Conservation (phyloP, 2,888 invertebrate genomes). For the Synergus itoensis region DNA sequence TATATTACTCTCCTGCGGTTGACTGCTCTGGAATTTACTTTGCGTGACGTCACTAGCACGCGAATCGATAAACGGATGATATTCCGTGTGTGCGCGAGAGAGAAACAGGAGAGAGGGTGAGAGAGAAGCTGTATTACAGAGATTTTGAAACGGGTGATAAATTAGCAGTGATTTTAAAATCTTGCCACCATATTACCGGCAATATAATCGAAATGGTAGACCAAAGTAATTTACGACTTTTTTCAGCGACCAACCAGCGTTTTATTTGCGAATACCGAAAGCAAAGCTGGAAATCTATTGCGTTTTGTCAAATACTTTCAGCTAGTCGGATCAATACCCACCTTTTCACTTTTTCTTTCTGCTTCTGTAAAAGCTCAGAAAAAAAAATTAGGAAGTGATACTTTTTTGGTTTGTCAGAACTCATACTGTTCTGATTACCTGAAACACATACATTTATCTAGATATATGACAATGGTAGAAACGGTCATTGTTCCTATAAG, state of each 20-base stretch:
- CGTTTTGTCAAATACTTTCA: constrained; percentile 27
- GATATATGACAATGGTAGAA: not conserved
- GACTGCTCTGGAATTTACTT: constrained; percentile 50
- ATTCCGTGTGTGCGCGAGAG: constrained; percentile 26
- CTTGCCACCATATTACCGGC: constrained; percentile 23
- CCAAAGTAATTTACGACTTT: constrained; percentile 35
- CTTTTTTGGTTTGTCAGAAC: not conserved
- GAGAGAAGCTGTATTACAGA: constrained; percentile 19
- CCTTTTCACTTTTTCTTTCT: constrained; percentile 30
- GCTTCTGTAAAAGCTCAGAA: constrained; percentile 37
- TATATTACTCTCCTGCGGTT: constrained; percentile 47
- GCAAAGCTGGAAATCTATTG: constrained; percentile 35
- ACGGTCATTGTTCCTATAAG: not conserved
- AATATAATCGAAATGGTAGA: not conserved
- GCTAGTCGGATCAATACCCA: constrained; percentile 35
- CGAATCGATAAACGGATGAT: constrained; percentile 27
- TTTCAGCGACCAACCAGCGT: not conserved
- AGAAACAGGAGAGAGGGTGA: constrained; percentile 13
- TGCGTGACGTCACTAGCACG: constrained; percentile 38
- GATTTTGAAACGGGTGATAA: constrained; percentile 17
- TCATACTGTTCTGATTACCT: constrained; percentile 8
- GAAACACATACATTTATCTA: not conserved
- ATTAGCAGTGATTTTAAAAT: constrained; percentile 38
- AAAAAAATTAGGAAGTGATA: constrained; percentile 5
- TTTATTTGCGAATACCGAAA: constrained; percentile 26